Conservation (phyloP, 2,797 vertebrate species). For the Sebastes minor region DNA sequence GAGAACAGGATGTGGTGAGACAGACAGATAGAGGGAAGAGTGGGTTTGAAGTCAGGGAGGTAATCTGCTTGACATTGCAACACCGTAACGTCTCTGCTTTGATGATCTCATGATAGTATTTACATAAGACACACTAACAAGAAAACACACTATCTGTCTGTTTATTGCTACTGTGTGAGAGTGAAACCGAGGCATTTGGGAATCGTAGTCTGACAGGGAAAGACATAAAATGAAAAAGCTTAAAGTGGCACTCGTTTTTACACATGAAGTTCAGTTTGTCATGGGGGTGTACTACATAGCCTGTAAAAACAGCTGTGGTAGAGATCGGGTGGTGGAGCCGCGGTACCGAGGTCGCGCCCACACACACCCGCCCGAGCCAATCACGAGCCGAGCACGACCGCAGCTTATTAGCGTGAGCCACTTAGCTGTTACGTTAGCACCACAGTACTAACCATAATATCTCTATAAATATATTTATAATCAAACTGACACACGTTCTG, state of each 20-base stretch:
- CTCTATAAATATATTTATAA: no score
- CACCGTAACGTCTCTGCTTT: not conserved
- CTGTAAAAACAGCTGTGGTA: not conserved
- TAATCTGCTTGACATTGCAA: not conserved
- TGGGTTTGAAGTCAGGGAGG: not conserved
- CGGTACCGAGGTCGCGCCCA: no score
- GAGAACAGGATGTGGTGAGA: not conserved
- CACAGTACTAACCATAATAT: no score
- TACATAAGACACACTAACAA: no score
- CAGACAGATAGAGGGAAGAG: not conserved
- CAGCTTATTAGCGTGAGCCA: no score
- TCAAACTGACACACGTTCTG: no score
- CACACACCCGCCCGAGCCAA: no score
- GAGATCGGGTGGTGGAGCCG: no score
- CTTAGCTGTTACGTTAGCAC: no score
- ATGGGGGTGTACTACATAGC: not conserved
- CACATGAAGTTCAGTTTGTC: not conserved
- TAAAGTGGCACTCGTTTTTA: not conserved
- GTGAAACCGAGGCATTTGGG: not conserved
- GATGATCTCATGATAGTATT: no score
- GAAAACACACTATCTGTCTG: not conserved
- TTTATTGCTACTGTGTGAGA: not conserved
- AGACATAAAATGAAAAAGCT: not conserved
- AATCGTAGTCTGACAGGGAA: not conserved
- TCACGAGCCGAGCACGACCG: no score